Evolutionary conservation across 2,888 invertebrate species (phyloP).

Genomic region (Hypercompe scribonia): DNA sequence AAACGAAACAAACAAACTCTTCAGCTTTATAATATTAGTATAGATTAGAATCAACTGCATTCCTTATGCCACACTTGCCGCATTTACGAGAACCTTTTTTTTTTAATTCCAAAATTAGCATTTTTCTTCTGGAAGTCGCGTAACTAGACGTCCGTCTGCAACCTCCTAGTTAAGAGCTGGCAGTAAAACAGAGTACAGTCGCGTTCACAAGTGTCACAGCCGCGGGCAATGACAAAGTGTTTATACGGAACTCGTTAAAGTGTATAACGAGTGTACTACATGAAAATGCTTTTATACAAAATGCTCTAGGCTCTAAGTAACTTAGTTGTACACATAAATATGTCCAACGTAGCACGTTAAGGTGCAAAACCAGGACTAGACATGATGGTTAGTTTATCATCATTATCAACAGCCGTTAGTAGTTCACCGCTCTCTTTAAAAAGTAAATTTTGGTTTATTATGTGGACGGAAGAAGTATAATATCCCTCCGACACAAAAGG

Average conservation of each 20-base stretch:
- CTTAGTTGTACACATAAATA: neutral
- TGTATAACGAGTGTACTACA: constrained; percentile 47
- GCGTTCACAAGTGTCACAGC: constrained; percentile 32
- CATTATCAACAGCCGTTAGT: too few species aligned
- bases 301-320: constrained; percentile 26
- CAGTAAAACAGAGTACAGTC: constrained; percentile 36
- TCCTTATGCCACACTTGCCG: too few species aligned
- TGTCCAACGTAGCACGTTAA: neutral
- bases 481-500: too few species aligned
- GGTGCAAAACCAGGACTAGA: neutral
- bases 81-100: too few species aligned
- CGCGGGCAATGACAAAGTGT: constrained; percentile 39
- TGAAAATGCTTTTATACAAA: constrained; percentile 42
- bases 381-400: neutral
- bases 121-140: neutral
- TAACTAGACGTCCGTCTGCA: constrained; percentile 9
- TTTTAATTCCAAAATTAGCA: too few species aligned
- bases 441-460: too few species aligned
- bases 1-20: too few species aligned
- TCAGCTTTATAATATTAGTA: too few species aligned
- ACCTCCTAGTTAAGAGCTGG: neutral
- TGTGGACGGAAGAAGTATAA: too few species aligned
- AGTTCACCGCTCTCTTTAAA: too few species aligned
- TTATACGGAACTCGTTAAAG: constrained; percentile 47
- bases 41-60: too few species aligned